Conservation (phyloP, 2,888 invertebrate genomes). For the Drosophila koepferae region DNA sequence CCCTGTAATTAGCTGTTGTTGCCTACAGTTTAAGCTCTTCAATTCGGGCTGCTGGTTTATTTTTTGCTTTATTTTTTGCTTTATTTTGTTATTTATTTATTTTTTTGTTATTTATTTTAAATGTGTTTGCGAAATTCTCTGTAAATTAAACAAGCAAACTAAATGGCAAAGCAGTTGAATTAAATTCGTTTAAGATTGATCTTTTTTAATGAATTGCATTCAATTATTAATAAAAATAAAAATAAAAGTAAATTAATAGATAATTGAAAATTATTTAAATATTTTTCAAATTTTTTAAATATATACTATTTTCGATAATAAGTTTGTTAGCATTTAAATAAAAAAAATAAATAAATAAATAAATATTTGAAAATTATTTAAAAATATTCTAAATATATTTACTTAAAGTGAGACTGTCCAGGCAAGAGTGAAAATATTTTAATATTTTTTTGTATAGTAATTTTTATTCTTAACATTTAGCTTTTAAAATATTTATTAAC, state of each 20-base stretch:
- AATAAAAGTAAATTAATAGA: neutral
- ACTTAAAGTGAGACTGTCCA: too few relatives aligned
- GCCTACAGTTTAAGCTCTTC: conserved; percentile 63
- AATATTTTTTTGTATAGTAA: too few relatives aligned
- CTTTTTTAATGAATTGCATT: neutral
- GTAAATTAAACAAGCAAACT: conserved; percentile 17
- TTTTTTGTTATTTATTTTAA: conserved; percentile 45
- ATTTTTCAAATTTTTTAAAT: too few relatives aligned
- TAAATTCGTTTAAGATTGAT: neutral
- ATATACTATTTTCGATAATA: neutral
- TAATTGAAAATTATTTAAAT: neutral
- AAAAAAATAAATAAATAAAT: too few relatives aligned
- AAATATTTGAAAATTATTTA: too few relatives aligned
- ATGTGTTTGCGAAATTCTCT: conserved; percentile 38
- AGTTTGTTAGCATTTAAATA: neutral
- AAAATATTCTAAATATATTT: too few relatives aligned
- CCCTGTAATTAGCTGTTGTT: conserved; percentile 72
- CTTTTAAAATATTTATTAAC: neutral
- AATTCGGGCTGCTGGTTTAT: conserved; percentile 6
- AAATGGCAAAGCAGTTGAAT: neutral
- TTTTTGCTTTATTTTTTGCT: neutral
- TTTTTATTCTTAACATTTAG: neutral
- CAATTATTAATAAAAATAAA: neutral
- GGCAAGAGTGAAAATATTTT: too few relatives aligned
- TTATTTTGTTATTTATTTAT: too few relatives aligned